phyloP scores from a whole-genome alignment of 2,888 invertebrate species.

The Macropis europaea region DNA sequence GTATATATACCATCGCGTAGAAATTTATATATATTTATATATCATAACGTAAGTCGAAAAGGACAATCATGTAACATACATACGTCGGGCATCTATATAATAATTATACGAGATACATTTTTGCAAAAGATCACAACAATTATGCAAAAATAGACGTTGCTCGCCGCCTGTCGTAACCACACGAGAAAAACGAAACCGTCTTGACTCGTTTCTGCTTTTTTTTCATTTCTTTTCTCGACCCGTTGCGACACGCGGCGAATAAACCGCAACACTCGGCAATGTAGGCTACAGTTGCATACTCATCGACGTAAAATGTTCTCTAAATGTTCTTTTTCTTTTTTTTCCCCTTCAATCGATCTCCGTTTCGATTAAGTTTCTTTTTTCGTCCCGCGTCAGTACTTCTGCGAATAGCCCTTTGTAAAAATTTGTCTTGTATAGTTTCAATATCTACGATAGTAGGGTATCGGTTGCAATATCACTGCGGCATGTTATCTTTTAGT shows the following conservation, averaged over 20 bases:
- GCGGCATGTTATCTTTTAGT: conserved; percentile 35
- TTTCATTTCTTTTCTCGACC: neutral
- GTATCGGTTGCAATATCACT: conserved; percentile 51
- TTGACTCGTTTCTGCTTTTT: neutral
- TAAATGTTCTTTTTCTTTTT: neutral
- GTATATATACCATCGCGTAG: conserved; percentile 60
- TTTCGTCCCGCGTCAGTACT: conserved; percentile 24
- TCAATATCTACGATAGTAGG: conserved; percentile 33
- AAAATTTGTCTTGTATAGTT: conserved; percentile 50
- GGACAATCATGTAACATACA: conserved; percentile 69
- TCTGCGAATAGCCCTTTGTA: conserved; percentile 47
- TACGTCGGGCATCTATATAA: conserved; percentile 62
- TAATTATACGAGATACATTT: conserved; percentile 68
- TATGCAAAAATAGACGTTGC: conserved; percentile 81
- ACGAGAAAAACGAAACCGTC: conserved; percentile 35
- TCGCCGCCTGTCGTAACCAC: conserved; percentile 32
- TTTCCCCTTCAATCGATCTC: conserved; percentile 13
- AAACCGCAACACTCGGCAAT: conserved; percentile 43
- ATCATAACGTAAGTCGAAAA: conserved; percentile 69
- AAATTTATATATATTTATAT: conserved; percentile 68
- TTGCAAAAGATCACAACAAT: conserved; percentile 81
- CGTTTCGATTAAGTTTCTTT: conserved; percentile 15
- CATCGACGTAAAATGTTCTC: conserved; percentile 33
- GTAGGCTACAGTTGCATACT: conserved; percentile 36
- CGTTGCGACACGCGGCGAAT: conserved; percentile 28